Percentiles rank a stretch among this genome's conserved stretches.
Conservation (phyloP, 2,113 vertebrate genomes). For the Silurus asotus region DNA sequence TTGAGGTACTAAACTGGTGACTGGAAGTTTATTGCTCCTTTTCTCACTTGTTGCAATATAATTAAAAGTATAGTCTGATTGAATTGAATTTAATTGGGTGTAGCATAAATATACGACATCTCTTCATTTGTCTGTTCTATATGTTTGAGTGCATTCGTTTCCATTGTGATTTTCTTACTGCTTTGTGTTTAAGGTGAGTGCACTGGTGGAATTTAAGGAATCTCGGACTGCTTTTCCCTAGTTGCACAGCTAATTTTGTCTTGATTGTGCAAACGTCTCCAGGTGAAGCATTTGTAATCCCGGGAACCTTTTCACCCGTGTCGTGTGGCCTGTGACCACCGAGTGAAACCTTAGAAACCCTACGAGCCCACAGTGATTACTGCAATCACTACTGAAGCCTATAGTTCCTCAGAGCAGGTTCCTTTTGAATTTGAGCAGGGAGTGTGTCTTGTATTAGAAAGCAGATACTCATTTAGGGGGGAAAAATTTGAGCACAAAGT, state of each 20-base stretch:
- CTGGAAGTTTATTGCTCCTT: not conserved
- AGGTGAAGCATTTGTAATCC: conserved; percentile 7
- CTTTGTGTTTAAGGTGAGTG: not conserved
- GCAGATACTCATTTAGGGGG: not conserved
- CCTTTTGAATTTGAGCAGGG: not conserved
- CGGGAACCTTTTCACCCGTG: not conserved
- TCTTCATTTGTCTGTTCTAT: too few species aligned
- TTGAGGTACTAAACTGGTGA: not conserved
- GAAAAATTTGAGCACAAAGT: not conserved
- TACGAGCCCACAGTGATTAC: not conserved
- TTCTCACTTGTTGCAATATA: not conserved
- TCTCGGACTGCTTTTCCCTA: not conserved
- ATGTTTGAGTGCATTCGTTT: not conserved
- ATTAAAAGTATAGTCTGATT: not conserved
- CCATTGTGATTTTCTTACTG: not conserved
- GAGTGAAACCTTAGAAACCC: conserved; percentile 11
- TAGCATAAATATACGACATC: not conserved
- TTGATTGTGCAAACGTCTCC: conserved; percentile 17
- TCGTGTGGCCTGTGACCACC: conserved; percentile 9
- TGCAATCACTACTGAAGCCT: conserved; percentile 8
- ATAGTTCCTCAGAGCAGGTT: not conserved
- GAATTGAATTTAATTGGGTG: not conserved
- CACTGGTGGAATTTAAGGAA: not conserved
- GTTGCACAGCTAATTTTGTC: not conserved
- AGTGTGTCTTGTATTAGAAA: not conserved